Conservation (phyloP, 2,113 vertebrate species). For the Chloropsis hardwickii region DNA sequence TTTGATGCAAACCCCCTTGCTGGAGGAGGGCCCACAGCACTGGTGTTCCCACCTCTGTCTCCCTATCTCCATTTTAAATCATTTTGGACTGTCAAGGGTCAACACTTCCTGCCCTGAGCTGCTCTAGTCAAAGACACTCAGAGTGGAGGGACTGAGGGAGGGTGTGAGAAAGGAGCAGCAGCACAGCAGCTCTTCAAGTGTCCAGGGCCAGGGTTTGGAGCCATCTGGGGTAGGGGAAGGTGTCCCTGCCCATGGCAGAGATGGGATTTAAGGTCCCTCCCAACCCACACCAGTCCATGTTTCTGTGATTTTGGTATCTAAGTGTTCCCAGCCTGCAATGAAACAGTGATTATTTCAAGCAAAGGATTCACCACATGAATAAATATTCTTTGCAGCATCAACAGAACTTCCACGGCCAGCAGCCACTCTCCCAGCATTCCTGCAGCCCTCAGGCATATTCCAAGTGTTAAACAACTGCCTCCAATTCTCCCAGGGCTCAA, state of each 20-base stretch:
- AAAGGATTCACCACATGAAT: background rate
- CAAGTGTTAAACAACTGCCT: background rate
- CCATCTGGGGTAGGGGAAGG: background rate
- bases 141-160: background rate
- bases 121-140: background rate
- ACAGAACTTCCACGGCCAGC: background rate
- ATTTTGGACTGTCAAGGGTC: background rate
- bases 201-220: background rate
- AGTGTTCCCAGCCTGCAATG: background rate
- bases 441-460: background rate
- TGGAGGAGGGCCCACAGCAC: background rate
- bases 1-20: background rate
- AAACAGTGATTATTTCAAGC: background rate
- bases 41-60: background rate
- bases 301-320: background rate
- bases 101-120: background rate
- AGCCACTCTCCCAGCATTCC: background rate
- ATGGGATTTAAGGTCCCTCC: background rate
- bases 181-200: background rate
- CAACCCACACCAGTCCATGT: background rate
- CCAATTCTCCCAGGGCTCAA: background rate
- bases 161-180: background rate
- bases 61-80: rapidly evolving
- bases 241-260: background rate
- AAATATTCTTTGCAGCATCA: background rate